These are phyloP conservation scores for Caiman crocodilus DNA, from an alignment of 2,797 vertebrate species.

Conservation along the genomic window DNA sequence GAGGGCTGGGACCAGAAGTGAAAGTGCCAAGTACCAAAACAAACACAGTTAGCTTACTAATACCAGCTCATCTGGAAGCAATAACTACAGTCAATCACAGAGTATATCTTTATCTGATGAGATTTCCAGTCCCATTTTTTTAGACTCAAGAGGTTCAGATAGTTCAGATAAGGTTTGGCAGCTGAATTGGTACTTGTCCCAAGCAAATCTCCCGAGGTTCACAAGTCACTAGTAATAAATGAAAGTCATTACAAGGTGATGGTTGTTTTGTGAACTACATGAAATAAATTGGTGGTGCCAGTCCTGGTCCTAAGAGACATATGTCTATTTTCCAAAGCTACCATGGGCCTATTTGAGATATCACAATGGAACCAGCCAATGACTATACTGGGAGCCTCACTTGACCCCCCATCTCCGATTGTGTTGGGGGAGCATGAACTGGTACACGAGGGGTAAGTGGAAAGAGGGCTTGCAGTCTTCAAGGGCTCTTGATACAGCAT, in stretches of 20 bases:
- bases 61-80: conserved; percentile 63
- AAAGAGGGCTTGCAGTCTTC: background rate
- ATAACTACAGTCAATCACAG: conserved; percentile 61
- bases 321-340: conserved; percentile 36
- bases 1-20: background rate
- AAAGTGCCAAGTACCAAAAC: background rate
- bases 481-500: conserved; percentile 23
- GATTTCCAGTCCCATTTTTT: conserved; percentile 71
- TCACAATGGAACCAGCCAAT: background rate
- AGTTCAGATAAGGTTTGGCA: conserved; percentile 74
- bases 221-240: conserved; percentile 68
- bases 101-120: conserved; percentile 74
- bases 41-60: conserved; percentile 40
- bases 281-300: conserved; percentile 71
- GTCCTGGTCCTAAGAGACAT: conserved; percentile 49
- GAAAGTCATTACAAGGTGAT: conserved; percentile 62
- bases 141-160: conserved; percentile 58
- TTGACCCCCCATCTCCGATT: background rate
- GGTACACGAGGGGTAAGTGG: background rate
- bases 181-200: conserved; percentile 71
- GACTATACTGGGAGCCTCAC: background rate
- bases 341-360: background rate
- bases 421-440: background rate
- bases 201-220: conserved; percentile 63
- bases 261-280: conserved; percentile 59